Percentiles rank a stretch among this genome's conserved stretches.
phyloP scores from a whole-genome alignment of 2,797 vertebrate genomes.

The Scolopax bukidnonensis region DNA sequence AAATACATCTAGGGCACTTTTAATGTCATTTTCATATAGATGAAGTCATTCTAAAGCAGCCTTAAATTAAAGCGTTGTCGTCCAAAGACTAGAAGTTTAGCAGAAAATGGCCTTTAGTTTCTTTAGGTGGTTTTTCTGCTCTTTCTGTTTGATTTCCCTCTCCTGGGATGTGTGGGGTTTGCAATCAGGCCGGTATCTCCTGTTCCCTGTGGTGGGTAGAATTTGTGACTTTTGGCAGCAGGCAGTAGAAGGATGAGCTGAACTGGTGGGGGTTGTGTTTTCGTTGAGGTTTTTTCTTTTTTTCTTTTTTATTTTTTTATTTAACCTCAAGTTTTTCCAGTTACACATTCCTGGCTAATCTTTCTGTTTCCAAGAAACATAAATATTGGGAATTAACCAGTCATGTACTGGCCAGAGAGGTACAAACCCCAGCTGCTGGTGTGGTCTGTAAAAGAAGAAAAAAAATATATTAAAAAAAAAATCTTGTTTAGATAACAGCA shows the following conservation, averaged over 20 bases:
- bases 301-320: not conserved
- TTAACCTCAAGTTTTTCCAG: not conserved
- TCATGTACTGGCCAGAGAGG: not conserved
- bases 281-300: no score
- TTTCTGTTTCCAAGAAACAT: slow-evolving; percentile 40
- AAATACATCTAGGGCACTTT: slow-evolving; percentile 56
- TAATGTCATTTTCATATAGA: slow-evolving; percentile 73
- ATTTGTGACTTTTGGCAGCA: not conserved
- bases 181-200: not conserved
- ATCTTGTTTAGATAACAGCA: not conserved
- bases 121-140: not conserved
- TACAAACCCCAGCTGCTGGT: slow-evolving; percentile 21
- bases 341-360: not conserved
- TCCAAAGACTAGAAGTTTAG: slow-evolving; percentile 49
- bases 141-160: slow-evolving; percentile 22
- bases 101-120: slow-evolving; percentile 30
- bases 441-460: not conserved
- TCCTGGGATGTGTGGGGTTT: not conserved
- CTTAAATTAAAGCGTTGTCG: slow-evolving; percentile 64
- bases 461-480: not conserved
- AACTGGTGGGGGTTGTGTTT: not conserved
- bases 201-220: not conserved
- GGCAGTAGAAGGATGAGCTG: not conserved
- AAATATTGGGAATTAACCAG: slow-evolving; percentile 39
- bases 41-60: slow-evolving; percentile 62